These are phyloP conservation scores for Alligator mississippiensis DNA, from an alignment of 2,113 vertebrate species.

Conservation along the genomic window DNA sequence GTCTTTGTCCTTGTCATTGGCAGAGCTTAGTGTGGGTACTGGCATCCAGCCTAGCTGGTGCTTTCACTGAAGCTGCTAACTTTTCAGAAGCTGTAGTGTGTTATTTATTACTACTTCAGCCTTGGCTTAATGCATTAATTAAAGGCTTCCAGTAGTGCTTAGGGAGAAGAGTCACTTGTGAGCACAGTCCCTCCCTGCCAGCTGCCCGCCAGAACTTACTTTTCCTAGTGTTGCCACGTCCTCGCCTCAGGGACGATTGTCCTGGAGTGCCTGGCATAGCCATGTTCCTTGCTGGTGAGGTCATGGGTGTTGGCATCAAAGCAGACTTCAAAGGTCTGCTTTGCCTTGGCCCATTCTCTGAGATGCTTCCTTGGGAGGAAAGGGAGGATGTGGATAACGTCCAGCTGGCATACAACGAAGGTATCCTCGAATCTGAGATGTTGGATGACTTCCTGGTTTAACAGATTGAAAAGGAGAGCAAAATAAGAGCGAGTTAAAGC, in stretches of 20 bases:
- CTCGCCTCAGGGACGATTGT: slow-evolving; percentile 68
- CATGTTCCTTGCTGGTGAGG: slow-evolving; percentile 17
- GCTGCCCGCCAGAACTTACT: slow-evolving; percentile 67
- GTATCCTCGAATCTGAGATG: slow-evolving; percentile 68
- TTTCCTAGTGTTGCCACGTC: slow-evolving; percentile 75
- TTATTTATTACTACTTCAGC: neutral
- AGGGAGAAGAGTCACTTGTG: rapidly evolving
- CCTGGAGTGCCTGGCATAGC: neutral
- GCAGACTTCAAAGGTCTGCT: slow-evolving; percentile 58
- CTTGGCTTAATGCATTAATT: neutral
- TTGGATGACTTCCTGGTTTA: slow-evolving; percentile 73
- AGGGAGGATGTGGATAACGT: slow-evolving; percentile 79
- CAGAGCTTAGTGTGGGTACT: rapidly evolving
- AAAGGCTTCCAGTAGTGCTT: rapidly evolving
- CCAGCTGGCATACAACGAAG: slow-evolving; percentile 76
- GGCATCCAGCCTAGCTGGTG: neutral
- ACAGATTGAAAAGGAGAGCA: neutral
- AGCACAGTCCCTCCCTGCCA: rapidly evolving
- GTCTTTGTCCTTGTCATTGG: neutral
- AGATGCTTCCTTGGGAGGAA: slow-evolving; percentile 79
- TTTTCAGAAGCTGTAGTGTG: rapidly evolving
- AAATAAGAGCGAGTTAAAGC: neutral
- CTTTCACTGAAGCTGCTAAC: rapidly evolving
- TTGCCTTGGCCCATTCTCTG: slow-evolving; percentile 68
- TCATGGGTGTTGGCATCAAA: slow-evolving; percentile 74